Conservation (phyloP, 2,113 vertebrate genomes). For the Poeciliopsis retropinna region DNA sequence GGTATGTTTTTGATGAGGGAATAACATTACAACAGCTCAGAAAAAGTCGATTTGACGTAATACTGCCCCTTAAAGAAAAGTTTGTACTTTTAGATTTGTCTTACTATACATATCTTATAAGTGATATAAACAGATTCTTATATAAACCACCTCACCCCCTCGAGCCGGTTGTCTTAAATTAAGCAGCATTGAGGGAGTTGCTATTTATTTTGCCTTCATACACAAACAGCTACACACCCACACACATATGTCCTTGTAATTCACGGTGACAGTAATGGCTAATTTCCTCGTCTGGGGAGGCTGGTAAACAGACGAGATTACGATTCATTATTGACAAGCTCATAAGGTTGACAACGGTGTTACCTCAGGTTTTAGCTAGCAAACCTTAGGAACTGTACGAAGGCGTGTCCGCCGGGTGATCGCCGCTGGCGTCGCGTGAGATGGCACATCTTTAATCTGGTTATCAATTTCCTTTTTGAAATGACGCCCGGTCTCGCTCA, state of each 20-base stretch:
- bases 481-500: neutral
- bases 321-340: constrained; percentile 46
- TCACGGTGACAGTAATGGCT: constrained; percentile 55
- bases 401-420: neutral
- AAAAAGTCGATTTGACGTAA: too few relatives aligned
- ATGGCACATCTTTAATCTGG: neutral
- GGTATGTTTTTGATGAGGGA: too few relatives aligned
- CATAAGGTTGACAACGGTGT: constrained; percentile 44
- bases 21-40: too few relatives aligned
- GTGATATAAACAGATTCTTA: constrained; percentile 40
- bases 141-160: constrained; percentile 25
- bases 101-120: neutral
- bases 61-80: neutral
- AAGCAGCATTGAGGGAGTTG: constrained; percentile 53
- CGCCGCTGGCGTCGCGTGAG: neutral
- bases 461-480: neutral
- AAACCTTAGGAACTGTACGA: constrained; percentile 26
- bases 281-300: constrained; percentile 63
- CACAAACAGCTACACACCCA: constrained; percentile 49
- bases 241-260: constrained; percentile 60
- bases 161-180: constrained; percentile 41
- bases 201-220: constrained; percentile 52
- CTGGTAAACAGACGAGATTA: constrained; percentile 63
- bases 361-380: constrained; percentile 7
- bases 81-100: neutral